phyloP scores from a whole-genome alignment of 2,888 invertebrate genomes.

The Cordilura impudica region DNA sequence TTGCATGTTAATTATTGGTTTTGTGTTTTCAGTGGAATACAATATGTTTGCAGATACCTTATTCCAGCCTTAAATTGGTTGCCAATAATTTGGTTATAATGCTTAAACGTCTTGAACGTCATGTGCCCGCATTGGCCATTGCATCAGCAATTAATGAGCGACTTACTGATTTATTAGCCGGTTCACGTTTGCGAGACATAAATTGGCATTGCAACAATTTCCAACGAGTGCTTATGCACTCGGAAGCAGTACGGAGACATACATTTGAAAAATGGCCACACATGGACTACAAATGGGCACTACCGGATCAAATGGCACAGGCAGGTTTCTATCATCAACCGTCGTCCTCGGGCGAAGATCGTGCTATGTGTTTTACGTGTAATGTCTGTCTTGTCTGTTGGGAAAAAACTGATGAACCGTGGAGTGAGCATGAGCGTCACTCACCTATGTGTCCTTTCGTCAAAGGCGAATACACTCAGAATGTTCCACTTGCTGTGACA shows the following conservation, averaged over 20 bases:
- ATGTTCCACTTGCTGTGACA: slow-evolving; percentile 92
- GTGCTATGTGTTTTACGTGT: slow-evolving; percentile 97
- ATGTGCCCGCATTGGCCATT: slow-evolving; percentile 91
- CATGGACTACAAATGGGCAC: slow-evolving; percentile 98
- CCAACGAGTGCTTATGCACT: slow-evolving; percentile 87
- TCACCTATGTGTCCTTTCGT: slow-evolving; percentile 96
- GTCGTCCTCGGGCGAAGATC: slow-evolving; percentile 91
- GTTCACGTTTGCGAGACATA: slow-evolving; percentile 75
- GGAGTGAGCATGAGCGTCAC: slow-evolving; percentile 97
- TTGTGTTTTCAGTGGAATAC: slow-evolving; percentile 89
- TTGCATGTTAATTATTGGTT: not conserved
- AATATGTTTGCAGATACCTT: slow-evolving; percentile 88
- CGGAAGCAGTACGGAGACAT: slow-evolving; percentile 92
- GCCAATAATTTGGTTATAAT: slow-evolving; percentile 89
- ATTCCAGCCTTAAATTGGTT: slow-evolving; percentile 87
- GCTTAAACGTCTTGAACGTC: slow-evolving; percentile 88
- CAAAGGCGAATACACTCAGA: slow-evolving; percentile 95
- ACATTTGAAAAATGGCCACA: slow-evolving; percentile 97
- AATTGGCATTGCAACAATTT: slow-evolving; percentile 76
- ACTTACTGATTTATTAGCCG: slow-evolving; percentile 85
- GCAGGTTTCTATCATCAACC: slow-evolving; percentile 98
- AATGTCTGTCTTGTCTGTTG: slow-evolving; percentile 96
- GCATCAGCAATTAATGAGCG: slow-evolving; percentile 94
- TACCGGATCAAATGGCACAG: slow-evolving; percentile 97
- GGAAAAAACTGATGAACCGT: slow-evolving; percentile 98